phyloP scores from a whole-genome alignment of 2,797 vertebrate species.

The Phrynocephalus forsythii region DNA sequence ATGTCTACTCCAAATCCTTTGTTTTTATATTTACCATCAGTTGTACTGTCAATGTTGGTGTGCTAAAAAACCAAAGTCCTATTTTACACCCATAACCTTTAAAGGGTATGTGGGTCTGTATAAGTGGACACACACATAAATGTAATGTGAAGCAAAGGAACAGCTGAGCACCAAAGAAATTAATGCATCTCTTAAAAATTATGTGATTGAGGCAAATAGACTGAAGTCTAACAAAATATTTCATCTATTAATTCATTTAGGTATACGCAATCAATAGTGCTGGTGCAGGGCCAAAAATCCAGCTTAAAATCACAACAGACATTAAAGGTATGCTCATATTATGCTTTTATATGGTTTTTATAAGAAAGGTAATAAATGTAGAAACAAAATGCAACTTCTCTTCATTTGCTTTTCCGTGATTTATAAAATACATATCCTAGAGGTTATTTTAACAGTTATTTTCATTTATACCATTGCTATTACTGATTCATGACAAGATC shows the following conservation, averaged over 20 bases:
- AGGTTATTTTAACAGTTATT: constrained; percentile 15
- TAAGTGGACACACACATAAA: background rate
- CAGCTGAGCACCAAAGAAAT: background rate
- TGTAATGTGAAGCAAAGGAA: no score
- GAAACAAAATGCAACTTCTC: background rate
- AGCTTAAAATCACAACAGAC: constrained; percentile 90
- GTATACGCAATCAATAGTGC: constrained; percentile 93
- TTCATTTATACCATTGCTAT: background rate
- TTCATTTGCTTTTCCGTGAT: background rate
- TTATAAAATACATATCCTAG: background rate
- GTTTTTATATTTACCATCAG: background rate
- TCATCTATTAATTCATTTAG: constrained; percentile 64
- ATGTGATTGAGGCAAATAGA: background rate
- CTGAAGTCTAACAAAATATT: constrained; percentile 22
- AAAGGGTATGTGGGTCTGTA: background rate
- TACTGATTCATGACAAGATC: background rate
- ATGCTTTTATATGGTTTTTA: background rate
- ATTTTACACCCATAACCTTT: background rate
- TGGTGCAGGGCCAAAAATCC: constrained; percentile 89
- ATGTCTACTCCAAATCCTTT: no score
- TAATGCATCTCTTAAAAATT: background rate
- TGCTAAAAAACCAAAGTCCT: background rate
- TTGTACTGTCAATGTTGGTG: background rate
- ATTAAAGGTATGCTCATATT: constrained; percentile 86
- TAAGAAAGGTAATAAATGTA: background rate